phyloP scores from a whole-genome alignment of 2,888 invertebrate genomes.

The Dryococelus australis region DNA sequence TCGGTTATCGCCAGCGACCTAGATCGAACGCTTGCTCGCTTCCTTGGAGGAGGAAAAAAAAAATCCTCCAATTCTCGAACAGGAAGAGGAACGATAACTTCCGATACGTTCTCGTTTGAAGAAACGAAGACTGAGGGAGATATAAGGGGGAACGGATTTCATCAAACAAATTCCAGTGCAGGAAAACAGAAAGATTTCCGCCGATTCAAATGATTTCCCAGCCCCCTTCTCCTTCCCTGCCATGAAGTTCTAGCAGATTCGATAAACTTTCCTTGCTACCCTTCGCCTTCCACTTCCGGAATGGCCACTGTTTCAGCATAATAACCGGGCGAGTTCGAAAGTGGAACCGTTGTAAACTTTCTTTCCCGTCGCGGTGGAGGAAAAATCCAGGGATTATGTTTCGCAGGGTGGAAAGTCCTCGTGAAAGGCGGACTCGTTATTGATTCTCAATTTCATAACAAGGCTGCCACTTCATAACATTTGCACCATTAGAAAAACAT shows the following conservation, averaged over 20 bases:
- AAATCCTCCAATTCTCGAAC: background rate
- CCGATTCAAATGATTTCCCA: background rate
- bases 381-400: background rate
- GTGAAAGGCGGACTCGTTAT: background rate
- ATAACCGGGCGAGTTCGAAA: background rate
- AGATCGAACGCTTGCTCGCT: background rate
- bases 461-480: background rate
- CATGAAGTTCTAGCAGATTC: background rate
- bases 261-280: background rate
- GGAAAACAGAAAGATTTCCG: background rate
- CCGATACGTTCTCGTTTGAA: background rate
- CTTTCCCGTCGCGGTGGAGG: background rate
- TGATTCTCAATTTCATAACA: background rate
- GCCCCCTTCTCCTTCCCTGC: background rate
- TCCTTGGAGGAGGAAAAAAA: background rate
- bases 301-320: background rate
- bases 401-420: background rate
- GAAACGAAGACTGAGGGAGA: background rate
- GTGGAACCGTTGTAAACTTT: background rate
- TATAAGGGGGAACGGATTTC: background rate
- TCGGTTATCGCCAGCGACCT: background rate
- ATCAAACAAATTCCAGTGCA: slow-evolving; percentile 10
- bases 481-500: too few relatives aligned
- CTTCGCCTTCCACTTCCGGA: background rate
- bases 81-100: background rate